Evolutionary conservation across 1,140 invertebrate genomes (phyloP).

Genomic region (Formica exsecta): DNA sequence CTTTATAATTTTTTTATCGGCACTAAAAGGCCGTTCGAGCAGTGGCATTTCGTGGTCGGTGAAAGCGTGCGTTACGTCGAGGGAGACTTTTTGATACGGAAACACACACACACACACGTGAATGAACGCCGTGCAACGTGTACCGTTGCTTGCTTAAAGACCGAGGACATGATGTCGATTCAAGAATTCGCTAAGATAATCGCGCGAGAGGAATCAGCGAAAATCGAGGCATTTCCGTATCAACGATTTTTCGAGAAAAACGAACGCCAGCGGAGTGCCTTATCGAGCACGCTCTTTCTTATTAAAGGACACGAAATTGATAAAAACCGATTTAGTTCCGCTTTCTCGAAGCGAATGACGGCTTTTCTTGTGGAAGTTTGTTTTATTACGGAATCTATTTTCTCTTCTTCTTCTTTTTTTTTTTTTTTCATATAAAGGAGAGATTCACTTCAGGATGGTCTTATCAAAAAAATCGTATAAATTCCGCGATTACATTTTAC

Average conservation of each 20-base stretch:
- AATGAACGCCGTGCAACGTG: conserved; percentile 32
- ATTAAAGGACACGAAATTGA: no score
- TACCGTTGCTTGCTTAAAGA: conserved; percentile 43
- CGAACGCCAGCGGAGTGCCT: background rate
- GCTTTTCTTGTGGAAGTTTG: no score
- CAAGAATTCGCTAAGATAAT: background rate
- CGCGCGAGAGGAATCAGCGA: background rate
- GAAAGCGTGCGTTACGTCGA: conserved; percentile 30
- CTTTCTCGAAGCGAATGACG: background rate
- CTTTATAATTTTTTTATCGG: conserved; percentile 34
- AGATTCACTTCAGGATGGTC: no score
- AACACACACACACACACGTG: conserved; percentile 33
- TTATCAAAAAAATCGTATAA: background rate
- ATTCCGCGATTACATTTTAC: no score
- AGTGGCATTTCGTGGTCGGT: conserved; percentile 19
- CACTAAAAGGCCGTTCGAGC: background rate
- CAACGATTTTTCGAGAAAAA: background rate
- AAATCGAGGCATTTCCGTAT: background rate
- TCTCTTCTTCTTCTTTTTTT: no score
- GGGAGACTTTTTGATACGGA: conserved; percentile 9
- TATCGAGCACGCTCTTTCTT: background rate
- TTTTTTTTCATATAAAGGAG: no score
- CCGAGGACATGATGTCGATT: background rate
- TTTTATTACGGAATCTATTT: no score
- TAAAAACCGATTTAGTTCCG: background rate